Evolutionary conservation across 2,888 invertebrate species (phyloP), one percentile per base, ranked within the genome.

Genomic region (Mycalesis mineus): DNA sequence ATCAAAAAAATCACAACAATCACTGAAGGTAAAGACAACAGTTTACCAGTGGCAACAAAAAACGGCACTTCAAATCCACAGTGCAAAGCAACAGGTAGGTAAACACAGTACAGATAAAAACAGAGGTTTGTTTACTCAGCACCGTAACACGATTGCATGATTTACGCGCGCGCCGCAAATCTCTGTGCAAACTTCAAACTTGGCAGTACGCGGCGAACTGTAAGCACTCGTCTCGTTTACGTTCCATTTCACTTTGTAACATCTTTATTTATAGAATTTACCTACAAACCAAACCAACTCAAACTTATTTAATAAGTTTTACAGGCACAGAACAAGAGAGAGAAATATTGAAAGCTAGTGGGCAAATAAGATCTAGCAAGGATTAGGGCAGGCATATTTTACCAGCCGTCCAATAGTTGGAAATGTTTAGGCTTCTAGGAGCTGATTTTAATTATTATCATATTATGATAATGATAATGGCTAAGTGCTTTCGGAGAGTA

Each of bases 101-200:
- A 45, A 40, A 29, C 28, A 47, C 15, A n/a, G 50, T 45, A 57
- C 22, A 60, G 60, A 60, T 60, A 60, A 57, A 60, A 50, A 33
- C 7, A 49, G 42, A 48, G n/a, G 37, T 52, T 54, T 57, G 52
- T 64, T 71, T 73, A 69, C 71, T 70, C 73, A 68, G 70, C 45
- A 47, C 53, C 52, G 44, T 47, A 71, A 68, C 68, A 66, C 65
- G 68, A 56, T 42, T 44, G 28, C 39, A 56, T 33, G 59, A 51
- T 58, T 50, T 49, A 45, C n/a, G 1, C 36, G 33, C 17, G 45
- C 37, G 60, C 65, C 65, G 75, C 72, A 74, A 84, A 85, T 84
- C 81, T 75, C 75, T 77, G 68, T 72, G 80, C 82, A 85, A 85
- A 88, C 83, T 84, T 84, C 82, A 85, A 85, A 88, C 83, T 84